Base-by-base conservation (phyloP, 2,888 invertebrate genomes). In the Eupithecia exiguata region DNA sequence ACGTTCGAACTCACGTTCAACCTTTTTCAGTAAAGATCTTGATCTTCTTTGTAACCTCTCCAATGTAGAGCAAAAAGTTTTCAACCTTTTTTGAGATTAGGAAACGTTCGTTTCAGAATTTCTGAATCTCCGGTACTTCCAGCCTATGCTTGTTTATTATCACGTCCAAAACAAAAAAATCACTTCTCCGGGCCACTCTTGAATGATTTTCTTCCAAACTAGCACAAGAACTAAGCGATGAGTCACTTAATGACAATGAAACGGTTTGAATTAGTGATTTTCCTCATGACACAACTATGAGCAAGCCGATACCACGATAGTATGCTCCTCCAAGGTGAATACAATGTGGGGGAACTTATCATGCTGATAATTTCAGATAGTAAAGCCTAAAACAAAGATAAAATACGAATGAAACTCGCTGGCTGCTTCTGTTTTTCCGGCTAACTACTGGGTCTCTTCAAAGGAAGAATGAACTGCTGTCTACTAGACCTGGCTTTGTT, bases 301-400 rank as follows among this genome's bases (percentile, higher is more conserved):
- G 35, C 30, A 9, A 16, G 30, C 62, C 18, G 21, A 9, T 35
- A 9, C 35, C 9, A 18, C 35, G 35, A 62, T 18, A 35, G 35
- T 30, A 35, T 62, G 62, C 16, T 30, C 3, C 1, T 62, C 4
- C 62, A 62, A 62, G 35, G 62, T 35, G 35, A 62, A 35, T 35
- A 18, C 18, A 35, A 35, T 18, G 7, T 18, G 62, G 12, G 58
- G 12, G 12, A 58, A 25, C 58, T 62, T 62, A 62, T 62, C 62
- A 7, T 62, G 35, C 62, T 62, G 62, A 62, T 62, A 62, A 62
- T 58, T 62, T 62, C 35, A 62, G 62, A 62, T 62, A 62, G 18
- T 35, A 62, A 35, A 62, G 18, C 62, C 62, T 21, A 35, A 30
- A 35, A 7, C 35, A 62, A 35, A 62, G 62, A 35, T 35, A 35